Base-by-base conservation (phyloP, 2,113 vertebrate genomes). In the Odocoileus virginianus region DNA sequence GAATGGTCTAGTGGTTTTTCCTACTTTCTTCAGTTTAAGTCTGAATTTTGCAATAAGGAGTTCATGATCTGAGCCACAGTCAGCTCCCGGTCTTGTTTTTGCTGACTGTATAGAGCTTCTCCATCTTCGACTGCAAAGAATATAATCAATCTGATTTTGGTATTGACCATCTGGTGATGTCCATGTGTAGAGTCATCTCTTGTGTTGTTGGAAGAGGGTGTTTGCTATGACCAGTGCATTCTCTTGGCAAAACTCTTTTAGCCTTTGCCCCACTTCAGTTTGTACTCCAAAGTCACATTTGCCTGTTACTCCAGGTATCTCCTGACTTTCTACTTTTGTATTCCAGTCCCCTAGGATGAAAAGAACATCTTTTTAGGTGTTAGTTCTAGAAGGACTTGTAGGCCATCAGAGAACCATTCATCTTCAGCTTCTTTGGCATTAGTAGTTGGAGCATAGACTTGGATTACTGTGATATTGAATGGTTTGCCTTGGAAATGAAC, bases 151-250 rank as follows among this genome's bases (percentile, higher is more conserved):
- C 11, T 71, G 64, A 71, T 23, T 71, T 71, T 1, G 1, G 9
- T 36, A 36, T 71, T 71, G 64, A 71, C n/a, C n/a, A 71, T 71
- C 4, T 71, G 64, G n/a, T 23, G 17, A 36, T 23, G 19, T 71
- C 19, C 64, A 11, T 36, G n/a, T 36, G n/a, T 71, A 36, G n/a
- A 5, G n/a, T 36, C 36, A 19, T 6, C 1, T 0, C 9, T 71
- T 71, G n/a, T 6, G 21, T 12, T 36, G 64, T 71, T 71, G 9
- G n/a, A 71, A 71, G 17, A 36, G 9, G n/a, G n/a, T 71, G n/a
- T 71, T 71, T 71, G 64, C n/a, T 71, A 71, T 6, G 64, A 6
- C 64, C n/a, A 36, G 19, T 12, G 4, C 10, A 6, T 71, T 71
- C 9, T 36, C 64, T 12, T 36, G n/a, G 64, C 64, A 36, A 71